These are phyloP conservation scores for Daboia siamensis DNA, from an alignment of 2,113 vertebrate genomes.

Conservation along the genomic window DNA sequence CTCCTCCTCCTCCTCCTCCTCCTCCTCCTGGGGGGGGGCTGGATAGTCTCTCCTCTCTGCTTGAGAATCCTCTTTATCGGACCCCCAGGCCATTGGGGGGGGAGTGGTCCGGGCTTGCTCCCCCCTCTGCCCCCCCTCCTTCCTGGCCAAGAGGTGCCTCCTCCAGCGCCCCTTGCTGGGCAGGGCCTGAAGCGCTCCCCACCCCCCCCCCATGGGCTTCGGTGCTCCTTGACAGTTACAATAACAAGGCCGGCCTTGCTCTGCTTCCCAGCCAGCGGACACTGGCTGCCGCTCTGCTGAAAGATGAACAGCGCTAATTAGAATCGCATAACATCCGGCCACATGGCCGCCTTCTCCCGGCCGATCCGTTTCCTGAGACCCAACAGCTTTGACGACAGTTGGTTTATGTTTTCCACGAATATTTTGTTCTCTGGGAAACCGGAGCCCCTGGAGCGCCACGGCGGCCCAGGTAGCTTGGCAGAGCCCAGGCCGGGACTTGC, in stretches of 20 bases:
- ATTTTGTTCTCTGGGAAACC: slow-evolving; percentile 75
- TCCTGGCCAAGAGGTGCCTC: background rate
- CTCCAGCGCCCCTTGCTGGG: background rate
- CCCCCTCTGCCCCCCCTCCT: background rate
- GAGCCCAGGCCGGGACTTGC: slow-evolving; percentile 4
- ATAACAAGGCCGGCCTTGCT: slow-evolving; percentile 81
- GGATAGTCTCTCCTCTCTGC: background rate
- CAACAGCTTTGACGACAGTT: slow-evolving; percentile 95
- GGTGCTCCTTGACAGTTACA: slow-evolving; percentile 86
- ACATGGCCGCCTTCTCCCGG: slow-evolving; percentile 98
- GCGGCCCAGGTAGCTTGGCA: slow-evolving; percentile 54
- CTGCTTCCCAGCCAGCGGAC: slow-evolving; percentile 92
- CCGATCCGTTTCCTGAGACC: slow-evolving; percentile 96
- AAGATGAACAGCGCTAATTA: slow-evolving; percentile 99
- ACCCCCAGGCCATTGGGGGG: background rate
- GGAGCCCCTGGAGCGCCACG: slow-evolving; percentile 42
- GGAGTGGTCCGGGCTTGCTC: background rate
- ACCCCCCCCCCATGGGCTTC: slow-evolving; percentile 84
- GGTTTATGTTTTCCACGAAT: slow-evolving; percentile 88
- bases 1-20: background rate
- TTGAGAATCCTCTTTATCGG: background rate
- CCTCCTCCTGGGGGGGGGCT: background rate
- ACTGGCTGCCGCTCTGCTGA: slow-evolving; percentile 86
- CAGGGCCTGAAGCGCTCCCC: slow-evolving; percentile 59
- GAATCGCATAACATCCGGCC: slow-evolving; percentile 99